Conservation (phyloP, 1,140 invertebrate species). For the Macrotrachela quadricornifera region DNA sequence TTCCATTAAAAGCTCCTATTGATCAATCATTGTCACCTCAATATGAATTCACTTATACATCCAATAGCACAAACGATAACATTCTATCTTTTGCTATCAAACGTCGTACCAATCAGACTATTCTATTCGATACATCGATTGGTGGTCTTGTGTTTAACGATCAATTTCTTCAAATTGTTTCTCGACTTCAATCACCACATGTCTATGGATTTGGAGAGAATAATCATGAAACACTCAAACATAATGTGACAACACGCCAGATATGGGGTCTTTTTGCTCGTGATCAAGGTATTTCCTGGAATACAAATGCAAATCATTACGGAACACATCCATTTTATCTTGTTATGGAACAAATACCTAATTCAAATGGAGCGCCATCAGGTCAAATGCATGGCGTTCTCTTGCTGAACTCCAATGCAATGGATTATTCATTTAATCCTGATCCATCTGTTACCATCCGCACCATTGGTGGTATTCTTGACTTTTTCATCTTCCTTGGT, state of each 20-base stretch:
- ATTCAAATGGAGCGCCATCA: neutral
- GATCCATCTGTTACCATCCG: constrained; percentile 19
- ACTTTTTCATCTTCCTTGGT: constrained; percentile 25
- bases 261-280: constrained; percentile 20
- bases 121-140: constrained; percentile 10
- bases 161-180: constrained; percentile 10
- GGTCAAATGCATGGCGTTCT: constrained; percentile 15
- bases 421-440: constrained; percentile 14
- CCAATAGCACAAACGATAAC: neutral
- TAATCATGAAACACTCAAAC: constrained; percentile 18
- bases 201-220: constrained; percentile 31
- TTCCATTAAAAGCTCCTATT: too few species aligned
- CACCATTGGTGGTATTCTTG: constrained; percentile 23
- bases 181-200: constrained; percentile 10
- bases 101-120: neutral
- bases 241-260: constrained; percentile 20
- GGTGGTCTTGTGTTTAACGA: constrained; percentile 9
- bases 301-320: constrained; percentile 5
- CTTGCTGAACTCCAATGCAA: constrained; percentile 22
- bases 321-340: constrained; percentile 9
- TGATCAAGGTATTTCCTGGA: constrained; percentile 12
- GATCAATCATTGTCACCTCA: too few species aligned
- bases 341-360: neutral
- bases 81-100: neutral
- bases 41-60: too few species aligned